Percentiles rank a stretch among this genome's conserved stretches.
These are phyloP conservation scores for Oxycera nigricornis DNA, from an alignment of 2,888 invertebrate genomes.

Conservation along the genomic window DNA sequence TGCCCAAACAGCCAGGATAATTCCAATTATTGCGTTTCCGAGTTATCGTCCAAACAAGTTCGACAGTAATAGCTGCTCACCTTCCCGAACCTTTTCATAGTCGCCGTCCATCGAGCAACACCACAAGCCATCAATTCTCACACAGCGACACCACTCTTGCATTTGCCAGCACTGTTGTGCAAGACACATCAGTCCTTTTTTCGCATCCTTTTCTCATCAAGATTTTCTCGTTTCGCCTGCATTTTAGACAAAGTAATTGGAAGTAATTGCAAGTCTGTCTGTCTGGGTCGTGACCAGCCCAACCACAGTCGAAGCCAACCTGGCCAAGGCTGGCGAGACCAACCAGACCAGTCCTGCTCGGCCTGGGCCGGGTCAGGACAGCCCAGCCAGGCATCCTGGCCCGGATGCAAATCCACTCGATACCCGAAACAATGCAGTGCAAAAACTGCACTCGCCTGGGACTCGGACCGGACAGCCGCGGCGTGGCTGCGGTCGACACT, in stretches of 20 bases:
- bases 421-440: conserved; percentile 18
- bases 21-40: too few relatives aligned
- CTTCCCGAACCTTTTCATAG: too few relatives aligned
- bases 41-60: too few relatives aligned
- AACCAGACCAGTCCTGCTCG: too few relatives aligned
- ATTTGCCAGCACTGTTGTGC: not conserved
- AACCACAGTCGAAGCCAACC: not conserved
- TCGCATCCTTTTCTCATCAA: conserved; percentile 10
- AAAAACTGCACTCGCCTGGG: conserved; percentile 21
- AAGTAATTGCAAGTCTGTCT: conserved; percentile 33
- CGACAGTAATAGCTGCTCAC: too few relatives aligned
- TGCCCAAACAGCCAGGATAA: too few relatives aligned
- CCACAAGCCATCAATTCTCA: too few relatives aligned
- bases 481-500: conserved; percentile 16
- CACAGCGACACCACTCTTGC: not conserved
- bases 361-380: not conserved
- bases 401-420: conserved; percentile 35
- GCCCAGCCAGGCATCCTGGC: not conserved
- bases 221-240: conserved; percentile 10
- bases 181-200: not conserved
- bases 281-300: conserved; percentile 37
- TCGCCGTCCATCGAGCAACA: too few relatives aligned
- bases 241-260: conserved; percentile 32
- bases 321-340: too few relatives aligned
- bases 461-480: conserved; percentile 10